Evolutionary conservation across 2,113 vertebrate species (phyloP), one percentile per base, ranked within the genome.

Genomic region (Typhlomys cinereus): DNA sequence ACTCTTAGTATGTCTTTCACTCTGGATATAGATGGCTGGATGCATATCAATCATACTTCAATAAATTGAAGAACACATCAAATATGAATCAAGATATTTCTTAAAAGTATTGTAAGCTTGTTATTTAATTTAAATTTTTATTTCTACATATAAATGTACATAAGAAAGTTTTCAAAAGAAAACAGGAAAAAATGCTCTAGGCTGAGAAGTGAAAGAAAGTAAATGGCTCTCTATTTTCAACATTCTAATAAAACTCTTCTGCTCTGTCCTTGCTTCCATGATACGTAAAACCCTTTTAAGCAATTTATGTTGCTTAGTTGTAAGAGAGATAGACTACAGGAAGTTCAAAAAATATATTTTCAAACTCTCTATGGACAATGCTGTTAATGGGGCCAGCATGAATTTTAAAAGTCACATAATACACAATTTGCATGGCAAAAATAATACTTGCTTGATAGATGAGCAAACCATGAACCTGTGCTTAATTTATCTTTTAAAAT

Each of bases 401-500:
- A 85, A 88, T 79, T 94, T 92, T 21, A 29, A 52, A 79, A 95
- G 46, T 73, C 36, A 75, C n/a, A 48, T 54, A 39, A 7, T 93
- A 4, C 18, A 80, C 62, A 39, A 57, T 92, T 80, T 94, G 34
- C 39, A 73, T 59, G 25, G 23, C 48, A 94, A 94, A 94, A 78
- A 88, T 64, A 46, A 80, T 52, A 59, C 48, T 76, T 95, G 23
- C 66, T 85, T 94, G 48, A 95, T 80, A 93, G 66, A 92, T 78
- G 39, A 71, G 71, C 36, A 52, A 85, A 21, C 34, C 21, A 44
- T 62, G 29, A 89, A 59, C 14, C 27, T 36, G 57, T 66, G 23
- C 7, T 92, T 93, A 93, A 88, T 90, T 87, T 90, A 95, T 74
- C 64, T 85, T 90, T 86, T 92, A 85, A 90, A 88, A 80, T 59